Percentiles rank a stretch among this genome's conserved stretches.
phyloP scores from a whole-genome alignment of 2,888 invertebrate genomes.

The Nymphalis urticae region DNA sequence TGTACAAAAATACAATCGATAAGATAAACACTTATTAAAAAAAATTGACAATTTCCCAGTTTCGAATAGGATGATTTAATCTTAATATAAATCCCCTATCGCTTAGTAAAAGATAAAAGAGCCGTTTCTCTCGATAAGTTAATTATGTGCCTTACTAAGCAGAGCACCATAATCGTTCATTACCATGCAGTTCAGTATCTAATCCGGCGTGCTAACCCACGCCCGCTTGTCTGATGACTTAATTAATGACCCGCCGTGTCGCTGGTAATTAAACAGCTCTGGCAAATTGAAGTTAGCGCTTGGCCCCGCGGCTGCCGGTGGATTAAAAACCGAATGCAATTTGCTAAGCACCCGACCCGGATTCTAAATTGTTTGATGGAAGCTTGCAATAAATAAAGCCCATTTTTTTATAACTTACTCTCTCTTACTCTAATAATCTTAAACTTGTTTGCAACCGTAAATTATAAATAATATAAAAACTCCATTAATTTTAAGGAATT shows the following conservation, averaged over 20 bases:
- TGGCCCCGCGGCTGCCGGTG: conserved; percentile 58
- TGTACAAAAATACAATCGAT: conserved; percentile 6
- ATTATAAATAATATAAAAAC: background rate
- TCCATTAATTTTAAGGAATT: no score
- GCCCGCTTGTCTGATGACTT: conserved; percentile 76
- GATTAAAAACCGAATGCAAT: conserved; percentile 78
- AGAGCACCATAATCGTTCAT: conserved; percentile 61
- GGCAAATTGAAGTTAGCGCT: conserved; percentile 73
- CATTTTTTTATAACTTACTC: background rate
- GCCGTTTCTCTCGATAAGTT: conserved; percentile 40
- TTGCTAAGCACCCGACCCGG: conserved; percentile 54
- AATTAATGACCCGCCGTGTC: conserved; percentile 78
- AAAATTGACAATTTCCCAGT: background rate
- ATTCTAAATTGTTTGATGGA: conserved; percentile 44
- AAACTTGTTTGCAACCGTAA: background rate
- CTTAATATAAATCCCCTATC: conserved; percentile 20
- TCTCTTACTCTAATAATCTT: background rate
- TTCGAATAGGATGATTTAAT: conserved; percentile 19
- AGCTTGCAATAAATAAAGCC: conserved; percentile 30
- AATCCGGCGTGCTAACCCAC: conserved; percentile 64
- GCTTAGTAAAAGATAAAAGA: conserved; percentile 34
- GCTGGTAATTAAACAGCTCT: conserved; percentile 76
- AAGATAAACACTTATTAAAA: background rate
- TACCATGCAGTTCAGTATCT: conserved; percentile 65
- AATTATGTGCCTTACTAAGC: conserved; percentile 41